Conservation (phyloP, 2,797 vertebrate genomes). For the Hapalemur alaotrensis region DNA sequence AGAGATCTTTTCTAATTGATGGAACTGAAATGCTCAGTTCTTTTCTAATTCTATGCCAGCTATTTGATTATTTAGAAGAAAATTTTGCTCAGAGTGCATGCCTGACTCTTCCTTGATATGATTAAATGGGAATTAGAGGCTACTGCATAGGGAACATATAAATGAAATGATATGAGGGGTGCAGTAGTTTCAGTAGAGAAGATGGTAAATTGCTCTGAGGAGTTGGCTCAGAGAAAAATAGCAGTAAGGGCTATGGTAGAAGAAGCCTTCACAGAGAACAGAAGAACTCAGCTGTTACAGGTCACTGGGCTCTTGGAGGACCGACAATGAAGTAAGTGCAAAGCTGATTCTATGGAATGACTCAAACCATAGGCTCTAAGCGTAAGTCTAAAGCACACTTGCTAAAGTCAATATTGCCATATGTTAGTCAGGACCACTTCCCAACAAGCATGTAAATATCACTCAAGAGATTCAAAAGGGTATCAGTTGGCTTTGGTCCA, state of each 20-base stretch:
- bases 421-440: not conserved
- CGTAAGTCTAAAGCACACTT: not conserved
- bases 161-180: not conserved
- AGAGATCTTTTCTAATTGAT: not conserved
- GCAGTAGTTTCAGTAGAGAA: not conserved
- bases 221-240: not conserved
- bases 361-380: not conserved
- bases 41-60: not conserved
- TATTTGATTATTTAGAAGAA: conserved; percentile 42
- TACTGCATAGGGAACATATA: not conserved
- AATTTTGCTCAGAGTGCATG: not conserved
- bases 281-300: not conserved
- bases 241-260: not conserved
- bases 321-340: conserved; percentile 13
- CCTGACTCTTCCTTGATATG: not conserved
- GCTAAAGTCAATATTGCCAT: not conserved
- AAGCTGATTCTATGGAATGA: not conserved
- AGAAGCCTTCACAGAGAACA: not conserved
- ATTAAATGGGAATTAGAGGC: conserved; percentile 7
- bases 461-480: not conserved
- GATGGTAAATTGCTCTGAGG: conserved; percentile 32
- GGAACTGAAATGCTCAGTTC: not conserved
- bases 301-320: not conserved
- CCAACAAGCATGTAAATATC: not conserved
- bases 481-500: not conserved